Evolutionary conservation across 2,888 invertebrate species (phyloP).

Genomic region (Liopterus haemorrhoidalis): DNA sequence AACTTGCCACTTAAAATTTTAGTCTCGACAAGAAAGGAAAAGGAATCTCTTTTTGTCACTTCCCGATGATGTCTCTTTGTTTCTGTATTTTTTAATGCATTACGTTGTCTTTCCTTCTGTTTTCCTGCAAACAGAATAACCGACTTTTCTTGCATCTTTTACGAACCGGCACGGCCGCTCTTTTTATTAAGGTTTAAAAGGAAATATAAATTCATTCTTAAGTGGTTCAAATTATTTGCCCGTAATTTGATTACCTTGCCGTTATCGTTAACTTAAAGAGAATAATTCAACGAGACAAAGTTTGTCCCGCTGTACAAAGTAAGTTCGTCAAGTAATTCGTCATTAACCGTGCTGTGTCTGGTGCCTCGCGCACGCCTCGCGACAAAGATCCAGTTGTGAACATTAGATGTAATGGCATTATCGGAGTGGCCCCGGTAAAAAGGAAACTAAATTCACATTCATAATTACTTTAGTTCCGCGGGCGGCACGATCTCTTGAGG

Average conservation of each 20-base stretch:
- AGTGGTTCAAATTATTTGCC: conserved; percentile 39
- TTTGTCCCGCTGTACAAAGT: conserved; percentile 19
- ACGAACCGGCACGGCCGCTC: conserved; percentile 36
- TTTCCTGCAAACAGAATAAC: too few species aligned
- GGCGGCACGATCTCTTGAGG: conserved; percentile 35
- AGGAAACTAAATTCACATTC: conserved; percentile 42
- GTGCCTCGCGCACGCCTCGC: background rate
- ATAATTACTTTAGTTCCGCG: conserved; percentile 44
- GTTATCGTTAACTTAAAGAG: conserved; percentile 23
- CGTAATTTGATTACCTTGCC: conserved; percentile 37
- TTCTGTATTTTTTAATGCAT: conserved; percentile 41
- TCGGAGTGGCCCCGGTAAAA: conserved; percentile 31
- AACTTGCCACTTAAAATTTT: conserved; percentile 45
- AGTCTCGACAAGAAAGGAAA: conserved; percentile 30
- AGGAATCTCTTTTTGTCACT: conserved; percentile 35
- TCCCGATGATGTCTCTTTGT: conserved; percentile 41
- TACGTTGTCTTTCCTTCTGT: too few species aligned
- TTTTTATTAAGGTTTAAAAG: conserved; percentile 37
- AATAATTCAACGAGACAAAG: conserved; percentile 21
- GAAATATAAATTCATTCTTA: conserved; percentile 39
- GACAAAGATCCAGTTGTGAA: background rate
- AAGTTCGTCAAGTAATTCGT: conserved; percentile 18
- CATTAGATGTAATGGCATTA: conserved; percentile 13
- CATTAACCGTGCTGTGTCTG: conserved; percentile 14
- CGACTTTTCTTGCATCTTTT: conserved; percentile 15